phyloP scores from a whole-genome alignment of 2,888 invertebrate species.

The Diloba caeruleocephala region DNA sequence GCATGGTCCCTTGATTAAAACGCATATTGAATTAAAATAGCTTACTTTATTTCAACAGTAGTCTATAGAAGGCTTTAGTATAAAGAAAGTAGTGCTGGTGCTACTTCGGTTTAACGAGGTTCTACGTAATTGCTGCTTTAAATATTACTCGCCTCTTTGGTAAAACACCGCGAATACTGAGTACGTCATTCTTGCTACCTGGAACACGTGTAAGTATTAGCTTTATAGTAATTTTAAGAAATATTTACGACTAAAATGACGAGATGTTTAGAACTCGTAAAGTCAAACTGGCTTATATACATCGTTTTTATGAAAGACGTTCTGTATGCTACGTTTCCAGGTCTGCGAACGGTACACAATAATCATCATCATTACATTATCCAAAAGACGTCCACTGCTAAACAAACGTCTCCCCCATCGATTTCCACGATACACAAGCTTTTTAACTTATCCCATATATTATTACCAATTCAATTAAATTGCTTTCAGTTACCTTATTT shows the following conservation, averaged over 20 bases:
- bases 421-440: too few relatives aligned
- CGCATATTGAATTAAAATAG: not conserved
- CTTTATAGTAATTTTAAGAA: slow-evolving; percentile 13
- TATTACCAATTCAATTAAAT: too few relatives aligned
- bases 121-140: slow-evolving; percentile 11
- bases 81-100: too few relatives aligned
- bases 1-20: slow-evolving; percentile 15
- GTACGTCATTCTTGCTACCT: slow-evolving; percentile 83
- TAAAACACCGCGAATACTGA: slow-evolving; percentile 84
- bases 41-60: not conserved
- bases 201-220: slow-evolving; percentile 42
- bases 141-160: slow-evolving; percentile 66
- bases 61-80: not conserved
- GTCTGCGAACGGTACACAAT: too few relatives aligned
- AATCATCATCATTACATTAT: too few relatives aligned
- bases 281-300: slow-evolving; percentile 3
- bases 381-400: too few relatives aligned
- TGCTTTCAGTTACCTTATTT: not conserved
- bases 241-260: not conserved
- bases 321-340: too few relatives aligned
- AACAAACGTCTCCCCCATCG: too few relatives aligned
- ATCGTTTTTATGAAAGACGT: not conserved
- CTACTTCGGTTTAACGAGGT: not conserved
- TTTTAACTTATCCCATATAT: too few relatives aligned
- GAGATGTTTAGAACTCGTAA: not conserved